A percentile compares a stretch with the other conserved stretches of the same genome.
Evolutionary conservation across 92 coral and sea anemone species (phyloP).

Genomic region (Siderastrea siderea): DNA sequence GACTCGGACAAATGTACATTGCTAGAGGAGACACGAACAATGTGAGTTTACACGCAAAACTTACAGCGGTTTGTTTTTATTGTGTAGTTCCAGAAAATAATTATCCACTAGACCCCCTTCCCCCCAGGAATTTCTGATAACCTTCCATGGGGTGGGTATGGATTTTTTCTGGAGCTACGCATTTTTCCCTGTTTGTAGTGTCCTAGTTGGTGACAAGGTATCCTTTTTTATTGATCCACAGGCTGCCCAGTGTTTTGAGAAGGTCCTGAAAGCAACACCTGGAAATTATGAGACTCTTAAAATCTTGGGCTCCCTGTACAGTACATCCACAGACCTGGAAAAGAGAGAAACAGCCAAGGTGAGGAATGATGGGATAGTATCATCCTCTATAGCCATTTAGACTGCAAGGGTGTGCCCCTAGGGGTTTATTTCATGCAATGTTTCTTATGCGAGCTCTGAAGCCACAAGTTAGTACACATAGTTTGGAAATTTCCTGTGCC

Average conservation of each 20-base stretch:
- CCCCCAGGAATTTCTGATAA: too few species aligned
- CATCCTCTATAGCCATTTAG: too few species aligned
- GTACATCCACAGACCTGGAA: constrained; percentile 94
- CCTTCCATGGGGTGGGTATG: too few species aligned
- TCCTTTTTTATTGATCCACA: constrained; percentile 9
- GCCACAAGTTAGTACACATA: too few species aligned
- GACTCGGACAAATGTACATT: constrained; percentile 99
- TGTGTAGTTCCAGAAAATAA: not conserved
- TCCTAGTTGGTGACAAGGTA: not conserved
- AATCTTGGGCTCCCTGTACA: constrained; percentile 96
- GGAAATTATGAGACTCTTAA: constrained; percentile 98
- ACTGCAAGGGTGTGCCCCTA: too few species aligned
- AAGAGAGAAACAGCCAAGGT: constrained; percentile 96
- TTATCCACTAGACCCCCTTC: not conserved
- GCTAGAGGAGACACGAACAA: constrained; percentile 96
- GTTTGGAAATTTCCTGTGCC: too few species aligned
- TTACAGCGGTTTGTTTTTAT: not conserved
- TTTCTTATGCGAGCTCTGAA: too few species aligned
- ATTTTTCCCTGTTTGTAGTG: not conserved
- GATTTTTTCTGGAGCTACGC: too few species aligned
- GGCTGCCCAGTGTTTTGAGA: constrained; percentile 99
- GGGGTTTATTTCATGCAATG: too few species aligned
- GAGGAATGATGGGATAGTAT: not conserved
- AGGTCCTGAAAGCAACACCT: constrained; percentile 97
- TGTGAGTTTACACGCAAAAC: constrained; percentile 58